phyloP scores from a whole-genome alignment of 2,113 vertebrate species.

The Aldabrachelys gigantea region DNA sequence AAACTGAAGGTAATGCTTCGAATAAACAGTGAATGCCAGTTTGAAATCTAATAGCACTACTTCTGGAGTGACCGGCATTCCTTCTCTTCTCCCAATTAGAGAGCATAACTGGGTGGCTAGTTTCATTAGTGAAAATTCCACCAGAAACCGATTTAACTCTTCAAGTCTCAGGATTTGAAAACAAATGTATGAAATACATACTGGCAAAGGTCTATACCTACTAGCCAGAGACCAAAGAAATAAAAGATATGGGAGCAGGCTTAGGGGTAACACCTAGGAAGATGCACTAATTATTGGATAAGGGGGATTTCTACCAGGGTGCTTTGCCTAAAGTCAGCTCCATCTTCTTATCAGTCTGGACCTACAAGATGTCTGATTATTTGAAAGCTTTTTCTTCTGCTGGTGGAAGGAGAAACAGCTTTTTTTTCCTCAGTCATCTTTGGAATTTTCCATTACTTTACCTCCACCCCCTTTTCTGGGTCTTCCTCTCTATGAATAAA shows the following conservation, averaged over 20 bases:
- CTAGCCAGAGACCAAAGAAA: not conserved
- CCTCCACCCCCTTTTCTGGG: not conserved
- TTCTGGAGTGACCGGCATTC: not conserved
- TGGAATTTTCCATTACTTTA: not conserved
- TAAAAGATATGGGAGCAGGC: not conserved
- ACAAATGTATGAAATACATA: not conserved
- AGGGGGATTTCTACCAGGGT: not conserved
- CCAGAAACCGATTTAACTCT: not conserved
- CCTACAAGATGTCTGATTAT: rapidly evolving
- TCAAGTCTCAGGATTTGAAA: not conserved
- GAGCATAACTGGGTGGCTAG: not conserved
- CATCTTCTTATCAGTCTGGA: not conserved
- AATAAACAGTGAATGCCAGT: rapidly evolving
- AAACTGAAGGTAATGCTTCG: not conserved
- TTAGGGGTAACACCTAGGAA: not conserved
- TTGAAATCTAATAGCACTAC: not conserved
- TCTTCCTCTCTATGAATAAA: no score
- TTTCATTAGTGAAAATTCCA: not conserved
- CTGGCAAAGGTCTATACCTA: not conserved
- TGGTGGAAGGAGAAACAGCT: not conserved
- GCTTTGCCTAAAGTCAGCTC: not conserved
- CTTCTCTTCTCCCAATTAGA: not conserved
- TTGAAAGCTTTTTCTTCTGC: not conserved
- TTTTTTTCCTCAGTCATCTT: not conserved
- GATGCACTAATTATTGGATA: not conserved